Base-by-base conservation (phyloP, 2,113 vertebrate genomes). In the Ardeotis arabs region DNA sequence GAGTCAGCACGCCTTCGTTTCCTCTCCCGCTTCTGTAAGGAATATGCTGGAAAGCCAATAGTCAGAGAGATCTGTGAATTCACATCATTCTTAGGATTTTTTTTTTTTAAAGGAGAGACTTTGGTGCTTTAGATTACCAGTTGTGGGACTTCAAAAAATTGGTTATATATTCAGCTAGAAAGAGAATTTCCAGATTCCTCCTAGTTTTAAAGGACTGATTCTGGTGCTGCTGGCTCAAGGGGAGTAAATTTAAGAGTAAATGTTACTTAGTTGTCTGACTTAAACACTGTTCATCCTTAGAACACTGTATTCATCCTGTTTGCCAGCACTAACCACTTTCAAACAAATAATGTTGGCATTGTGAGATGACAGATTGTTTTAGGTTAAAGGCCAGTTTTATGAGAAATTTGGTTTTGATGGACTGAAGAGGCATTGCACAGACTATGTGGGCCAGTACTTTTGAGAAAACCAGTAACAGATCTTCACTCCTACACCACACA, bases 371-470 rank as follows among this genome's bases (percentile, higher is more conserved):
- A 49, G 13, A 22, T 28, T 53, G 19, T 27, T 85, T 55, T 29
- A 52, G 7, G 7, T 63, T 60, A 15, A 79, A 89, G 14, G 18
- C 27, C 6, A 6, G 7, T 28, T 66, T 70, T 91, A 22, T 1
- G 66, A 41, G 14, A 67, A 69, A 39, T 19, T 14, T 44, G 2
- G 1, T 70, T 90, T n/a, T 72, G 27, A 39, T 3, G 5, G 37
- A 4, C 8, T 23, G 17, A 74, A 62, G 22, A 53, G 33, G 53
- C 31, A 76, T 66, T 67, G 4, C 4, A 12, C 3, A 25, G 19
- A 14, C 14, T 45, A 2, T 2, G 3, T 0, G 1, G 10, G 2
- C 28, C 1, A 78, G 4, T 5, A 45, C 3, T 27, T 84, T 45
- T 50, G 3, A 33, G 53, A 60, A 79, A 93, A 79, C 4, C 4